Base-by-base conservation (phyloP, 2,113 vertebrate species). In the Thalassarche chlororhynchos region DNA sequence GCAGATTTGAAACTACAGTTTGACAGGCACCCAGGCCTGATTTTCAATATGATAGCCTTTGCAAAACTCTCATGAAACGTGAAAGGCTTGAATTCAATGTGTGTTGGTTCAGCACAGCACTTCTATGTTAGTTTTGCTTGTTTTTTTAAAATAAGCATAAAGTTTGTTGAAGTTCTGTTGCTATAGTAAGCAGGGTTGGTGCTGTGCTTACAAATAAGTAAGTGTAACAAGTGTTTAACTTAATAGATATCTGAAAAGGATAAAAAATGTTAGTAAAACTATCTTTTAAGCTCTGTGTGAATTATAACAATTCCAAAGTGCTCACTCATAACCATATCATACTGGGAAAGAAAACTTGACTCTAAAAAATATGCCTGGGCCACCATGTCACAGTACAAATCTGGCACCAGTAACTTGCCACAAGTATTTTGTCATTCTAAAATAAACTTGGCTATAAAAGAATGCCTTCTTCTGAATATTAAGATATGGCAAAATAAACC, bases 81-180 rank as follows among this genome's bases (percentile, higher is more conserved):
- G 88, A 94, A 94, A 94, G 70, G 40, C 49, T 90, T 95, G 49
- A 60, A 87, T 96, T 85, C 78, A 89, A 36, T 5, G 12, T 46
- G 16, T 49, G 32, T 65, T 94, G 34, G 57, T 54, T 89, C 36
- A 85, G 74, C 74, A 79, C 32, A 83, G 58, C 23, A 55, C 14
- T 90, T 87, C 49, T 64, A 1, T 44, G 66, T 72, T 79, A 79
- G 75, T 52, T 87, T 88, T 76, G 40, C 75, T 72, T 52, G 1
- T 0, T 52, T 89, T 86, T 89, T 75, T n/a, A 2, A 52, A 87
- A 83, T 47, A 91, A 91, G 28, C 40, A 62, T 34, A 15, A 84
- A 81, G 18, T 76, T 89, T 84, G 49, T 71, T 87, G 74, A 91
- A 91, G 36, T 64, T 93, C 55, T 93, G 55, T 87, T 93, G 61